A percentile compares a stretch with the other conserved stretches of the same genome.
phyloP scores from a whole-genome alignment of 2,888 invertebrate species.

The Drepanosiphum platanoidis region DNA sequence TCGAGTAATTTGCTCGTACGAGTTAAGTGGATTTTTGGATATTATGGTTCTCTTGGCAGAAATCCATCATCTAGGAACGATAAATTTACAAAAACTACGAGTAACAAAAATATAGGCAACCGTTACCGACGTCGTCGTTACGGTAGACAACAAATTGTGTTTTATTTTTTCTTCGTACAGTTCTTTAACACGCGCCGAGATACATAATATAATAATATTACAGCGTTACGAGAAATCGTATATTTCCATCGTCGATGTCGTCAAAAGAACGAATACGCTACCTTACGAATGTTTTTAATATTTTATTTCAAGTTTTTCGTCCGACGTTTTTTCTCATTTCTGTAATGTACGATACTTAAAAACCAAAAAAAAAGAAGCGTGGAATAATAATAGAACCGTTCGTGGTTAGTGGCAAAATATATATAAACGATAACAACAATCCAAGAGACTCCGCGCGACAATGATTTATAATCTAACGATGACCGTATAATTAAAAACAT shows the following conservation, averaged over 20 bases:
- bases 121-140: not conserved
- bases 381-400: not conserved
- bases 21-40: conserved; percentile 59
- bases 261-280: conserved; percentile 32
- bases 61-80: conserved; percentile 47
- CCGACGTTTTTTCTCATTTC: not conserved
- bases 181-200: not conserved
- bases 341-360: not conserved
- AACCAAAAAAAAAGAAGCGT: not conserved
- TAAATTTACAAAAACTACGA: conserved; percentile 3
- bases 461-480: no score
- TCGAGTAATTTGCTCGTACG: conserved; percentile 24
- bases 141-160: not conserved
- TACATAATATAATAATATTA: no score
- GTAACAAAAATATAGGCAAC: conserved; percentile 8
- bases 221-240: not conserved
- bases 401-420: not conserved
- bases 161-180: conserved; percentile 3
- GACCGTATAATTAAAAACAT: no score
- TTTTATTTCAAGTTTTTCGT: not conserved
- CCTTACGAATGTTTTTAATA: not conserved
- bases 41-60: conserved; percentile 43
- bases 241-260: conserved; percentile 9
- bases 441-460: no score
- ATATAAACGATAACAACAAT: no score